phyloP scores from a whole-genome alignment of 2,797 vertebrate species.

The Enteromius paludinosus region DNA sequence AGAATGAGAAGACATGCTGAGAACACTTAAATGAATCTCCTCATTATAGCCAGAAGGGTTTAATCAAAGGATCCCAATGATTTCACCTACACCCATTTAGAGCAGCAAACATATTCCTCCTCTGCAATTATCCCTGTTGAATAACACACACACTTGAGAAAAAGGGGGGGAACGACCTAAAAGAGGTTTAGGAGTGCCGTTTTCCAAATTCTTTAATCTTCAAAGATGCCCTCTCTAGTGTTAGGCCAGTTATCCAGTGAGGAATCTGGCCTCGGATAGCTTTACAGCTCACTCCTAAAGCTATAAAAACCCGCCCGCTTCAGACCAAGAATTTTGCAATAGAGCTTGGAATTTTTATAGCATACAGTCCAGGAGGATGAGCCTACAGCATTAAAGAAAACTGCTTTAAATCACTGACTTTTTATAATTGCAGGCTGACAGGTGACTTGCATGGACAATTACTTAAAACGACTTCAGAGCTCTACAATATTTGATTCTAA shows the following conservation, averaged over 20 bases:
- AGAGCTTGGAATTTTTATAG: conserved; percentile 67
- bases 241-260: conserved; percentile 57
- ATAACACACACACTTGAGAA: conserved; percentile 53
- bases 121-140: conserved; percentile 45
- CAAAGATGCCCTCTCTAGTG: conserved; percentile 67
- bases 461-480: background rate
- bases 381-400: conserved; percentile 25
- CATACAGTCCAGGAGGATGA: conserved; percentile 51
- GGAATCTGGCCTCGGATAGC: conserved; percentile 58
- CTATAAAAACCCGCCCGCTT: conserved; percentile 67
- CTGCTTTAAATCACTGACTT: conserved; percentile 16
- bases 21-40: conserved; percentile 41
- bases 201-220: conserved; percentile 70
- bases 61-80: conserved; percentile 50
- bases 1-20: conserved; percentile 24
- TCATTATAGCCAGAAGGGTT: conserved; percentile 50
- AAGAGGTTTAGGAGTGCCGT: conserved; percentile 67
- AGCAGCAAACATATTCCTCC: conserved; percentile 33
- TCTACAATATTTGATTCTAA: background rate
- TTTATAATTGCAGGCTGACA: conserved; percentile 14
- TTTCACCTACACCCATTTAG: conserved; percentile 35
- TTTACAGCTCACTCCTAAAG: conserved; percentile 73
- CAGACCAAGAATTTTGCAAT: conserved; percentile 72
- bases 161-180: conserved; percentile 48
- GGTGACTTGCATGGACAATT: conserved; percentile 1